phyloP scores from a whole-genome alignment of 92 coral and sea anemone genomes.

The Zoanthus solanderi region DNA sequence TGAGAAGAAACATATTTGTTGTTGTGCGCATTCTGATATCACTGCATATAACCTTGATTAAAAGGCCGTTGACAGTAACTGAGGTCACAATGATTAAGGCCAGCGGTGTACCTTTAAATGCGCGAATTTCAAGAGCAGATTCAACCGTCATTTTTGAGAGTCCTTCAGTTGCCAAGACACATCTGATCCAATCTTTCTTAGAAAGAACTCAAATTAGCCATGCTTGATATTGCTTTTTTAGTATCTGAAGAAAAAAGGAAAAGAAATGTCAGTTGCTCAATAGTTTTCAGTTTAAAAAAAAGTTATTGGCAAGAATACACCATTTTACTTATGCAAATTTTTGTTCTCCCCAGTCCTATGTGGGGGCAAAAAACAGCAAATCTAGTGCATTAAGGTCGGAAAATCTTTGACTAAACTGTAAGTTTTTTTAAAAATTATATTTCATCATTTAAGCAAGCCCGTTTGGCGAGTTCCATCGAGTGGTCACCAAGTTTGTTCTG shows the following conservation, averaged over 20 bases:
- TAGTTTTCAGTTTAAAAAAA: too few relatives aligned
- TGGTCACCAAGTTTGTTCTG: too few relatives aligned
- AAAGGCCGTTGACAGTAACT: constrained; percentile 57
- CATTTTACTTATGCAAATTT: too few relatives aligned
- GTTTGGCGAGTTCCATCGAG: too few relatives aligned
- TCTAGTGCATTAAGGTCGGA: too few relatives aligned
- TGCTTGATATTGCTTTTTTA: background rate
- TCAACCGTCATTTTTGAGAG: background rate
- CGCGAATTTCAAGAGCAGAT: constrained; percentile 29
- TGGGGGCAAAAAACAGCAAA: too few relatives aligned
- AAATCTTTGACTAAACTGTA: too few relatives aligned
- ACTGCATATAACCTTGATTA: constrained; percentile 56
- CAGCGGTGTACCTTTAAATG: constrained; percentile 64
- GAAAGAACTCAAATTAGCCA: background rate
- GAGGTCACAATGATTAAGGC: constrained; percentile 67
- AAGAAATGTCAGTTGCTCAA: too few relatives aligned
- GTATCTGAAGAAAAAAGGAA: background rate
- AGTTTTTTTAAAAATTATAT: too few relatives aligned
- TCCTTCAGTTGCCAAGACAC: background rate
- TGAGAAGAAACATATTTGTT: constrained; percentile 71
- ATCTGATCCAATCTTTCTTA: background rate
- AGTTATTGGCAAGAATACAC: too few relatives aligned
- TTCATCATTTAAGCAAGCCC: too few relatives aligned
- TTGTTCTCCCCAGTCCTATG: too few relatives aligned
- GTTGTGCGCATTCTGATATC: constrained; percentile 74